These are phyloP conservation scores for Drosophila biarmipes DNA, from an alignment of 1,140 invertebrate species.

Conservation along the genomic window DNA sequence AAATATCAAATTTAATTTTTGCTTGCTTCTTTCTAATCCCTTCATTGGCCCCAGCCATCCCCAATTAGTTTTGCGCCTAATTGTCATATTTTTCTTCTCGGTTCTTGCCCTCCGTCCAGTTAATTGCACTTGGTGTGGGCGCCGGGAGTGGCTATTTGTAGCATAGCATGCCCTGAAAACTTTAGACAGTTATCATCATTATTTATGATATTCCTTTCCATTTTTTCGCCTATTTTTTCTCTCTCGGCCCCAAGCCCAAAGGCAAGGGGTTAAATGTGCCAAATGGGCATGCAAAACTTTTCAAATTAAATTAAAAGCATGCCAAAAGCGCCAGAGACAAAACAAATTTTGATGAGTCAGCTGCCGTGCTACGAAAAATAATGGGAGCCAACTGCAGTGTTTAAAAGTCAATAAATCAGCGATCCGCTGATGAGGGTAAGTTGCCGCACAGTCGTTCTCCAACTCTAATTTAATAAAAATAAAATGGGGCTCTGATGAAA, in stretches of 20 bases:
- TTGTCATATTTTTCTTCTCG: constrained; percentile 52
- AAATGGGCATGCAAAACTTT: constrained; percentile 81
- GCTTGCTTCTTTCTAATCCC: constrained; percentile 13
- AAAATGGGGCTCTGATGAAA: constrained; percentile 13
- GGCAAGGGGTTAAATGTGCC: constrained; percentile 76
- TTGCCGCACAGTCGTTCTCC: not conserved
- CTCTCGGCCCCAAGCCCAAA: not conserved
- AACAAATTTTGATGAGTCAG: constrained; percentile 80
- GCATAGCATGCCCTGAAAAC: constrained; percentile 29
- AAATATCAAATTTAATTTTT: constrained; percentile 3
- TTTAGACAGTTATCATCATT: constrained; percentile 80
- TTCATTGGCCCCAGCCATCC: constrained; percentile 28
- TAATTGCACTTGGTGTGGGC: constrained; percentile 53
- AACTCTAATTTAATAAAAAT: constrained; percentile 64
- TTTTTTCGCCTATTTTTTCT: constrained; percentile 42
- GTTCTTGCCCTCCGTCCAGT: constrained; percentile 19
- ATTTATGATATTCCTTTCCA: constrained; percentile 71
- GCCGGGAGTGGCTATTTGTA: constrained; percentile 50
- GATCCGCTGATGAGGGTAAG: constrained; percentile 65
- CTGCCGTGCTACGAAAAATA: constrained; percentile 55
- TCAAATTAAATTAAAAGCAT: constrained; percentile 83
- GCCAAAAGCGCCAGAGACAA: constrained; percentile 64
- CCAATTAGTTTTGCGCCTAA: constrained; percentile 59
- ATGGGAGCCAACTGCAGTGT: constrained; percentile 47
- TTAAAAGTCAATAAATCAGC: constrained; percentile 82